Evolutionary conservation across 2,888 invertebrate species (phyloP).

Genomic region (Eristalis pertinax): DNA sequence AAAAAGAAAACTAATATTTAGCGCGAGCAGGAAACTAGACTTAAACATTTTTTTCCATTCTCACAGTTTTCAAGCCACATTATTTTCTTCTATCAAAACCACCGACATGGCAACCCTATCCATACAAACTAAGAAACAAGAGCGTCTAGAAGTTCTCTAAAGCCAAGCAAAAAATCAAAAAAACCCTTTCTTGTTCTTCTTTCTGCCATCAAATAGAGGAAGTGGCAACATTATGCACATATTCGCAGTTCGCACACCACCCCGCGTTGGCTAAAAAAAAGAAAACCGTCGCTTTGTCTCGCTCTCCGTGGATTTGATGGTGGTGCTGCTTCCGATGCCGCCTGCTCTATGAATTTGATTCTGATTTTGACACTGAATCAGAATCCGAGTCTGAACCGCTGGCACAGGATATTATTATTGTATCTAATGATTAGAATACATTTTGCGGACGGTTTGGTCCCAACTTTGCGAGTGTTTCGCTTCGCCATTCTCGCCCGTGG

Average conservation of each 20-base stretch:
- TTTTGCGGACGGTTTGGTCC: slow-evolving; percentile 38
- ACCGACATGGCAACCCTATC: background rate
- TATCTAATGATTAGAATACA: slow-evolving; percentile 58
- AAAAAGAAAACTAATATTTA: too few species aligned
- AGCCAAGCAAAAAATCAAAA: background rate
- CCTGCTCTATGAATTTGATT: slow-evolving; percentile 2
- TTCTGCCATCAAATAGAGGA: slow-evolving; percentile 49
- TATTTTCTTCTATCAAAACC: background rate
- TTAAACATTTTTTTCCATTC: too few species aligned
- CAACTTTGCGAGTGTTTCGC: background rate
- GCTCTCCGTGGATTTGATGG: background rate
- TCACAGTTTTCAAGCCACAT: too few species aligned
- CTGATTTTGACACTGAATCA: background rate
- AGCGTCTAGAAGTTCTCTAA: slow-evolving; percentile 7
- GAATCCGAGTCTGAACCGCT: slow-evolving; percentile 20
- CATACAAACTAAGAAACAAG: background rate
- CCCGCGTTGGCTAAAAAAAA: slow-evolving; percentile 22
- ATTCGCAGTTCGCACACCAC: slow-evolving; percentile 51
- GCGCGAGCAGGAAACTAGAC: too few species aligned
- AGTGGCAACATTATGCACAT: slow-evolving; percentile 60
- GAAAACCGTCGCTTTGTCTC: slow-evolving; percentile 17
- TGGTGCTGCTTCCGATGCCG: slow-evolving; percentile 22
- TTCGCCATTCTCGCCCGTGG: background rate
- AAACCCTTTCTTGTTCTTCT: background rate
- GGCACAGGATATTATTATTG: slow-evolving; percentile 58